Conservation (phyloP, 2,888 invertebrate genomes). For the Diachrysia chrysitis region DNA sequence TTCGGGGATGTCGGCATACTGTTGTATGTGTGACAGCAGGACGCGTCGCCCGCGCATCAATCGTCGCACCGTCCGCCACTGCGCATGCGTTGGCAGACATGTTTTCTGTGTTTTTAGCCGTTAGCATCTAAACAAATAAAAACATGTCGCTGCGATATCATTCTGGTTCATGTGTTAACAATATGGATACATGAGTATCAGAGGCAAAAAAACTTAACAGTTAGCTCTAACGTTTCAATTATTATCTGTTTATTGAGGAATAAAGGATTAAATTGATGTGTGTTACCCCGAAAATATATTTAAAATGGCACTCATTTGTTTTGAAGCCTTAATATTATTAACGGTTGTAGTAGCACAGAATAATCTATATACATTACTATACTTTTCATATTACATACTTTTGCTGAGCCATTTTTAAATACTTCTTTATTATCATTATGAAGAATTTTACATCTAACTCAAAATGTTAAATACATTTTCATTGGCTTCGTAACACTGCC, state of each 20-base stretch:
- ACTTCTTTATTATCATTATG: background rate
- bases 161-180: conserved; percentile 50
- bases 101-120: conserved; percentile 60
- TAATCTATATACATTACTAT: no score
- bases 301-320: no score
- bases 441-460: background rate
- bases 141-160: conserved; percentile 67
- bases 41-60: conserved; percentile 73
- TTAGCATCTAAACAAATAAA: conserved; percentile 74
- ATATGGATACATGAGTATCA: conserved; percentile 31
- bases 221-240: conserved; percentile 5
- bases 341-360: no score
- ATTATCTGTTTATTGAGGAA: background rate
- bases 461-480: conserved; percentile 16
- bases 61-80: conserved; percentile 73
- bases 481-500: conserved; percentile 40
- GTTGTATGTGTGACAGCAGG: conserved; percentile 59
- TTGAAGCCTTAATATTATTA: no score
- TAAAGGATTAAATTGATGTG: no score
- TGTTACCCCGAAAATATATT: no score
- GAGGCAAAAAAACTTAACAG: conserved; percentile 11
- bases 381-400: no score
- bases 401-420: no score
- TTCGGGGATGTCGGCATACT: conserved; percentile 32
- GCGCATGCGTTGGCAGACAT: conserved; percentile 69